Evolutionary conservation across 2,113 vertebrate species (phyloP), one percentile per base, ranked within the genome.

Genomic region (Nematolebias whitei): DNA sequence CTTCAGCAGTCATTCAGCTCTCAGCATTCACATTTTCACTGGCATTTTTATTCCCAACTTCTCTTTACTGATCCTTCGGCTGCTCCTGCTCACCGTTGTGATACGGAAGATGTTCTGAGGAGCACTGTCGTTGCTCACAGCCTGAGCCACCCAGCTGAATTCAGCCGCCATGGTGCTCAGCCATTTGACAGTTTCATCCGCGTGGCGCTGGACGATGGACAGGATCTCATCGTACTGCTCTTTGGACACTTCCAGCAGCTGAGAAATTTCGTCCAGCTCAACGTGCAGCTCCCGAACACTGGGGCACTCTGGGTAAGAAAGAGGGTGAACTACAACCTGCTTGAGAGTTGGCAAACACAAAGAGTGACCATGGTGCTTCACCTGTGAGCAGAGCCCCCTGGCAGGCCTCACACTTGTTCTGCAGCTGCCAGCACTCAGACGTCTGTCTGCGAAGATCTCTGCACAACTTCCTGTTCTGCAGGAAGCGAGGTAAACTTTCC

Each of bases 141-240:
- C 80, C 63, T 93, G 91, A 6, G 93, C 89, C 83, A 98, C 95
- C 96, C 96, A 98, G 65, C 92, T 92, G 71, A 94, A 97, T 13
- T 93, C 86, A 5, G 92, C 71, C 1, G 91, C 94, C 95, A 96
- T 96, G 89, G 88, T 90, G 77, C 86, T 88, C 69, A 97, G 75
- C 89, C 95, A 87, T 80, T 74, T 83, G 5, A 87, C 66, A 0
- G 94, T 96, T 48, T 97, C 94, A n/a, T 94, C 92, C 0, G 95
- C 88, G 70, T 98, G 96, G 38, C 57, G 93, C 63, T 89, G 92
- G 51, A 93, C 90, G 39, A 97, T 91, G 35, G 92, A 91, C 72
- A 95, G 79, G 61, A 96, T 88, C 88, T 96, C 95, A 3, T 94
- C 62, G 0, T 94, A 98, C 73, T 98, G 95, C 74, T 96, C 90